Percentiles rank a stretch among this genome's conserved stretches.
Evolutionary conservation across 2,888 invertebrate species (phyloP).

Genomic region (Gnatocerus cornutus): DNA sequence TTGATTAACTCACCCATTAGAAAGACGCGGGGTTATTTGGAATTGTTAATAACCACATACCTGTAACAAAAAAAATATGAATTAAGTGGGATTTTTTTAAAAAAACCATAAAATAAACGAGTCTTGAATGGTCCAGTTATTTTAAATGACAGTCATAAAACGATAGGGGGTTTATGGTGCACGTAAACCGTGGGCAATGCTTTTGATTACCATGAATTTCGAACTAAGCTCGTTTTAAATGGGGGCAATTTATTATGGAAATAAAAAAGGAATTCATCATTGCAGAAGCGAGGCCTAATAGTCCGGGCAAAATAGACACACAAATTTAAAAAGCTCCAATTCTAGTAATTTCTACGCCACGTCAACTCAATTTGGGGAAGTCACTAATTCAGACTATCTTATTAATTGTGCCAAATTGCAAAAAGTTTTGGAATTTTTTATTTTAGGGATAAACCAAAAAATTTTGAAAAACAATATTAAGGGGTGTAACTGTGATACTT

Average conservation of each 20-base stretch:
- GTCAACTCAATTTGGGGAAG: too few species aligned
- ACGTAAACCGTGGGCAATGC: slow-evolving; percentile 11
- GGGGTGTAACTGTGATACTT: too few species aligned
- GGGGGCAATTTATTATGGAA: background rate
- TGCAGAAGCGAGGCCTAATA: background rate
- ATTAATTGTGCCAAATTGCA: too few species aligned
- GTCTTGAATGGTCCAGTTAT: slow-evolving; percentile 26
- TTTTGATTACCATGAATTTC: slow-evolving; percentile 26
- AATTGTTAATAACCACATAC: slow-evolving; percentile 23
- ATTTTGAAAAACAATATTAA: too few species aligned
- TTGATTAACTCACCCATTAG: slow-evolving; percentile 30
- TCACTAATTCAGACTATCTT: too few species aligned
- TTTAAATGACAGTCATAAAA: slow-evolving; percentile 29
- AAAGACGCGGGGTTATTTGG: background rate
- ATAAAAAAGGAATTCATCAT: background rate
- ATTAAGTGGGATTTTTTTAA: slow-evolving; percentile 15
- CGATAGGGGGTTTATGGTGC: slow-evolving; percentile 17
- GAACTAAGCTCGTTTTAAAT: slow-evolving; percentile 4
- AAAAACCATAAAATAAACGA: slow-evolving; percentile 28
- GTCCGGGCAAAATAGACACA: too few species aligned
- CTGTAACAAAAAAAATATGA: slow-evolving; percentile 35
- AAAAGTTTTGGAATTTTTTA: too few species aligned
- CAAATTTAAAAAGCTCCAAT: too few species aligned
- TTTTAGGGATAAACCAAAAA: too few species aligned
- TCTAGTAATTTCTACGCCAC: too few species aligned